Conservation (phyloP, 2,888 invertebrate genomes). For the Hedychridium roseum region DNA sequence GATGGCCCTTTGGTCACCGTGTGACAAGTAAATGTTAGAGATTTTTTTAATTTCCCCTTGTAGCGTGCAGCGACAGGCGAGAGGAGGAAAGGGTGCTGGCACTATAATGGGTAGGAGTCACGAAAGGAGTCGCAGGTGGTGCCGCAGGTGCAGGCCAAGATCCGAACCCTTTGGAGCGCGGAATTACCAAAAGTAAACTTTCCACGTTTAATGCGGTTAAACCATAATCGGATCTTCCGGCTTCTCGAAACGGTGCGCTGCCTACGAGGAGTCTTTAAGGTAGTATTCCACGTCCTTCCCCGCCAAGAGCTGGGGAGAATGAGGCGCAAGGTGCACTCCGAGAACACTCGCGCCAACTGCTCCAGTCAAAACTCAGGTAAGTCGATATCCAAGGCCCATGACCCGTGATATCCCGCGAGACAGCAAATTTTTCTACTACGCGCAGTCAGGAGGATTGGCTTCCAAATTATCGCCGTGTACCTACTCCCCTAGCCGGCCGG, state of each 20-base stretch:
- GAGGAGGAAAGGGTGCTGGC: background rate
- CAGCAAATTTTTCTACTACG: too few species aligned
- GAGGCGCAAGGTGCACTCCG: too few species aligned
- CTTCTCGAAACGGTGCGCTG: slow-evolving; percentile 24
- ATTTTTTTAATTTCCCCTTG: too few species aligned
- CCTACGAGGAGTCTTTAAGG: slow-evolving; percentile 18
- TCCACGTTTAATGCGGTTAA: slow-evolving; percentile 44
- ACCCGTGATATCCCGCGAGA: too few species aligned
- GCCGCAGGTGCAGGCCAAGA: background rate
- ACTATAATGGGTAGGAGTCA: background rate
- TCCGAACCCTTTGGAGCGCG: slow-evolving; percentile 13
- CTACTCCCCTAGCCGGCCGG: too few species aligned
- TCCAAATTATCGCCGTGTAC: too few species aligned
- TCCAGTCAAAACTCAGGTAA: too few species aligned
- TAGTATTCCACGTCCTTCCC: too few species aligned
- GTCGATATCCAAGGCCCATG: too few species aligned
- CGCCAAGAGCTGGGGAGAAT: too few species aligned
- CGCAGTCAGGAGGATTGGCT: too few species aligned
- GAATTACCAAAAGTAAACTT: slow-evolving; percentile 45
- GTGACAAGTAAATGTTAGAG: slow-evolving; percentile 33
- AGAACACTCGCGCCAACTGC: too few species aligned
- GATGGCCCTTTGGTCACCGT: slow-evolving; percentile 17
- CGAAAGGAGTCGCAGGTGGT: background rate
- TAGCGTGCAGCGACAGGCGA: background rate
- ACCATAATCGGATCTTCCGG: slow-evolving; percentile 41